Base-by-base conservation (phyloP, 2,113 vertebrate genomes). In the Stegastes partitus region DNA sequence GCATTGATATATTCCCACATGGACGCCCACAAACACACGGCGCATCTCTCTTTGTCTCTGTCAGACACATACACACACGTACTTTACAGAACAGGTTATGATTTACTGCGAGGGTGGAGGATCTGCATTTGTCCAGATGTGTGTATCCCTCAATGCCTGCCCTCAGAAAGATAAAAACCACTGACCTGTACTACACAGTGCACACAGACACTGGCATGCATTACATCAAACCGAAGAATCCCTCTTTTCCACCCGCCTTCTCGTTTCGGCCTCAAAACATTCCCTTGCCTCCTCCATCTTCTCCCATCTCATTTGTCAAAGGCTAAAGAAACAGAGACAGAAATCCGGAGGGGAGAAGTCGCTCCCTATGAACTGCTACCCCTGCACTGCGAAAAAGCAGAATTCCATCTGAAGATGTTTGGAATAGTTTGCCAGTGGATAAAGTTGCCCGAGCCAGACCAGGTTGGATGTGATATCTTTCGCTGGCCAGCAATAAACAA, bases 91-190 rank as follows among this genome's bases (percentile, higher is more conserved):
- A 74, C 81, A 79, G 67, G 70, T 68, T 74, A 56, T 91, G 91
- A 93, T 92, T 93, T 93, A 92, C 87, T 84, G 69, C 26, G 1
- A 79, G 86, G 84, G 83, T 9, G 73, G 80, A 62, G 84, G 81
- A 90, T 90, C 83, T 86, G 47, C 89, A 89, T 91, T 92, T 93
- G 91, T 93, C 93, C 93, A 93, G 93, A 93, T 93, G 93, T 91
- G 90, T 86, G 73, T 74, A 87, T 92, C 88, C 91, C 86, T 91
- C 83, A 90, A 76, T 91, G 87, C 81, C 85, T 89, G 85, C 85
- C 79, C 88, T 84, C 79, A 39, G 54, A 83, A 84, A 92, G 92
- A 94, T 93, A 92, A 92, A 92, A 90, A 90, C 80, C 85, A 75
- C 70, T 92, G 93, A 92, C 91, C 90, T 91, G 90, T 87, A n/a